Evolutionary conservation across 2,888 invertebrate genomes (phyloP).

Genomic region (Ophion ellenae): DNA sequence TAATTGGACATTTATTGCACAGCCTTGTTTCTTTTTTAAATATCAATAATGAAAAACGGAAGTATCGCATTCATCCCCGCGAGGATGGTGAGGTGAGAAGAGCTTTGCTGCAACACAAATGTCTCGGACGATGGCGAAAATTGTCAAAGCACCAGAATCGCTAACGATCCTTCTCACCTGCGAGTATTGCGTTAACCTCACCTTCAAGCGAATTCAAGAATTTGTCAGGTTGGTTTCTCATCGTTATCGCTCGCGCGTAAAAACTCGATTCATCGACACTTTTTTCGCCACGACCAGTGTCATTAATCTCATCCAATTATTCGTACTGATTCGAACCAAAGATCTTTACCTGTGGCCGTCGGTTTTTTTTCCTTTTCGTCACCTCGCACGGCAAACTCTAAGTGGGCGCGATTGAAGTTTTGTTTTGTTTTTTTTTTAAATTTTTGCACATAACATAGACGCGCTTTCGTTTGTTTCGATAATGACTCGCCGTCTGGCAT

Average conservation of each 20-base stretch:
- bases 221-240: slow-evolving; percentile 79
- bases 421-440: not conserved
- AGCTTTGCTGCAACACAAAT: slow-evolving; percentile 14
- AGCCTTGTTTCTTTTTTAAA: not conserved
- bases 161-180: slow-evolving; percentile 75
- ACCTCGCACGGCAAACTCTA: not conserved
- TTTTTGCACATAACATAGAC: not conserved
- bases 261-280: not conserved
- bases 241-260: not conserved
- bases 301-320: slow-evolving; percentile 10
- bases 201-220: slow-evolving; percentile 81
- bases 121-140: slow-evolving; percentile 79
- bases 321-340: not conserved
- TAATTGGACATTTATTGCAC: not conserved
- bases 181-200: slow-evolving; percentile 81
- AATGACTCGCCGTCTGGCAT: not conserved
- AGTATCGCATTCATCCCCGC: not conserved
- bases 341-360: not conserved
- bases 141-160: slow-evolving; percentile 76
- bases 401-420: not conserved
- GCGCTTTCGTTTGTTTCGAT: not conserved
- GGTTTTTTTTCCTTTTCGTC: not conserved
- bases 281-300: slow-evolving; percentile 9
- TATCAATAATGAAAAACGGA: slow-evolving; percentile 1
- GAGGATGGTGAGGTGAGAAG: slow-evolving; percentile 70